These are phyloP conservation scores for Stenchaetothrips biformis DNA, from an alignment of 2,888 invertebrate genomes.

Conservation along the genomic window DNA sequence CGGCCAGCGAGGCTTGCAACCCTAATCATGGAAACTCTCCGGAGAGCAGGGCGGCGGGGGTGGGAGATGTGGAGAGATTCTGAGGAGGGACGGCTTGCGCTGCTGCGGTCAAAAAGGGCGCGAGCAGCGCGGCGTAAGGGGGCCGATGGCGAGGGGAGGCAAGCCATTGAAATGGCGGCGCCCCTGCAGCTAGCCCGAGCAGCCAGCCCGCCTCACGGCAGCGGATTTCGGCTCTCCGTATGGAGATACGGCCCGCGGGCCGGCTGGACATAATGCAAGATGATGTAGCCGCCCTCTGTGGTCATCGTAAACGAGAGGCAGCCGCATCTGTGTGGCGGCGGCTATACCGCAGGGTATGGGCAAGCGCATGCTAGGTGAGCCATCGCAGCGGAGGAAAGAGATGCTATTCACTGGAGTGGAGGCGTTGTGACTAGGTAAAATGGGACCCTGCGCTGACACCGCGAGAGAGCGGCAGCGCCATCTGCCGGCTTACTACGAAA, in stretches of 20 bases:
- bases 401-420: too few relatives aligned
- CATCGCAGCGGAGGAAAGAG: too few relatives aligned
- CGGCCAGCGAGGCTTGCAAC: conserved; percentile 31
- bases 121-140: conserved; percentile 36
- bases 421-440: too few relatives aligned
- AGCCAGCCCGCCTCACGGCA: conserved; percentile 31
- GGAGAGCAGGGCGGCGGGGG: conserved; percentile 24
- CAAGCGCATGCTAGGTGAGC: too few relatives aligned
- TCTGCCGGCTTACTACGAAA: too few relatives aligned
- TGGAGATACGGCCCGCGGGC: neutral
- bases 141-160: conserved; percentile 38
- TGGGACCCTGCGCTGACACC: too few relatives aligned
- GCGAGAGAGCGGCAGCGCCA: too few relatives aligned
- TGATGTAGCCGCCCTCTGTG: too few relatives aligned
- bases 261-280: too few relatives aligned
- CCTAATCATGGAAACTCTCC: conserved; percentile 34
- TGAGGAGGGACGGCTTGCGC: conserved; percentile 17
- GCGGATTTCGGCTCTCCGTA: conserved; percentile 28
- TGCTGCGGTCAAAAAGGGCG: conserved; percentile 32
- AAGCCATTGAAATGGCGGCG: conserved; percentile 37
- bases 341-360: too few relatives aligned
- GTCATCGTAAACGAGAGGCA: too few relatives aligned
- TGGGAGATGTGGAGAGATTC: neutral
- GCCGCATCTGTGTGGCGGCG: too few relatives aligned
- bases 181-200: conserved; percentile 27